Evolutionary conservation across 2,888 invertebrate species (phyloP), one percentile per base, ranked within the genome.

Genomic region (Macrosoma leucophasiata): DNA sequence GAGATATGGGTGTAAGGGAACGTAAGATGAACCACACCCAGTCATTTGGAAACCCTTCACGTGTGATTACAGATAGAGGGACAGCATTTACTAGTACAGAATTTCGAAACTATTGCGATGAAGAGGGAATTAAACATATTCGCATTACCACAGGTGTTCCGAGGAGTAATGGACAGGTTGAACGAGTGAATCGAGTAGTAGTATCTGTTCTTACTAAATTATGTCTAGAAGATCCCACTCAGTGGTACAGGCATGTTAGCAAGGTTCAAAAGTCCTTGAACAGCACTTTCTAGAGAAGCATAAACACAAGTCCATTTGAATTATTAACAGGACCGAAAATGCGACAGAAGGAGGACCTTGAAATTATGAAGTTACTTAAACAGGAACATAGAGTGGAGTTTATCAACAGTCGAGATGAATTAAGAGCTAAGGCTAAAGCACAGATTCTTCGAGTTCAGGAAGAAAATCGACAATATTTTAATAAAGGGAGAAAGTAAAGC

Each of bases 71-170:
- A n/a, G n/a, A n/a, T n/a, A n/a, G n/a, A n/a, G 41, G 41, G 0
- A 37, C 43, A 6, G 46, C 50, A 5, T 50, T 49, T 9, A 49
- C 52, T 1, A 38, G 45, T 4, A 24, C 38, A n/a, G 44, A 48
- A 0, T 50, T 50, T 29, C 0, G 3, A 4, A 12, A 43, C 0
- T 50, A 46, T 13, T 50, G 46, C n/a, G 31, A 4, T 40, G 5
- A 18, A 1, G 46, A 51, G 19, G 14, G 12, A 0, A n/a, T n/a
- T n/a, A n/a, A n/a, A n/a, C n/a, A n/a, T n/a, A n/a, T n/a, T n/a
- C n/a, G n/a, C n/a, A n/a, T n/a, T n/a, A n/a, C n/a, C n/a, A 52
- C 50, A 6, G 49, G 51, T 4, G 28, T 45, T 1, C 47, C 45
- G 1, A 25, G 46, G 8, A 44, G 41, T 2, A 52, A 52, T 31